Percentiles rank a stretch among this genome's conserved stretches.
phyloP scores from a whole-genome alignment of 2,113 vertebrate species.

The Noturus placidus region DNA sequence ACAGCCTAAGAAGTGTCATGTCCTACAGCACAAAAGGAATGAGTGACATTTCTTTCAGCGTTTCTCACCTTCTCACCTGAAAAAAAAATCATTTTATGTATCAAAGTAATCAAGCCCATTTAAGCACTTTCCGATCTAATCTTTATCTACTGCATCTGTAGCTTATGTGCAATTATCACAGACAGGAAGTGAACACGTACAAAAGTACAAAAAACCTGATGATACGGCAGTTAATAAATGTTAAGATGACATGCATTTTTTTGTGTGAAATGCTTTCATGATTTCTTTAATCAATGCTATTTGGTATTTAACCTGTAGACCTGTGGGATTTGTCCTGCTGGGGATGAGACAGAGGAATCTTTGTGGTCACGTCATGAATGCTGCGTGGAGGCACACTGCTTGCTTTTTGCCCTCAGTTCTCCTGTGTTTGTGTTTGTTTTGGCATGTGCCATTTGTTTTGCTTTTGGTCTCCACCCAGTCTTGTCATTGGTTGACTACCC shows the following conservation, averaged over 20 bases:
- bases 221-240: not conserved
- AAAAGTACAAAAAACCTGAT: not conserved
- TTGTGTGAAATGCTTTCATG: not conserved
- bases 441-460: not conserved
- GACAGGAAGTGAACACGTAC: not conserved
- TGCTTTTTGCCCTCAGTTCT: not conserved
- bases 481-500: not conserved
- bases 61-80: constrained; percentile 28
- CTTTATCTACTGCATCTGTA: not conserved
- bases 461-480: not conserved
- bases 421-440: not conserved
- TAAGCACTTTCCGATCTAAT: not conserved
- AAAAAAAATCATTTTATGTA: constrained; percentile 20
- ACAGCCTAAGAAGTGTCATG: not conserved
- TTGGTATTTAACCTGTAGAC: not conserved
- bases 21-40: not conserved
- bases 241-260: not conserved
- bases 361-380: not conserved
- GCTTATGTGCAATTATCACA: not conserved
- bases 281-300: not conserved
- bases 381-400: not conserved
- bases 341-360: not conserved
- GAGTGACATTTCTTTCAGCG: not conserved
- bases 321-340: not conserved
- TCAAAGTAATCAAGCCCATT: constrained; percentile 18